Evolutionary conservation across 2,113 vertebrate species (phyloP).

Genomic region (Gorsachius goisagi): DNA sequence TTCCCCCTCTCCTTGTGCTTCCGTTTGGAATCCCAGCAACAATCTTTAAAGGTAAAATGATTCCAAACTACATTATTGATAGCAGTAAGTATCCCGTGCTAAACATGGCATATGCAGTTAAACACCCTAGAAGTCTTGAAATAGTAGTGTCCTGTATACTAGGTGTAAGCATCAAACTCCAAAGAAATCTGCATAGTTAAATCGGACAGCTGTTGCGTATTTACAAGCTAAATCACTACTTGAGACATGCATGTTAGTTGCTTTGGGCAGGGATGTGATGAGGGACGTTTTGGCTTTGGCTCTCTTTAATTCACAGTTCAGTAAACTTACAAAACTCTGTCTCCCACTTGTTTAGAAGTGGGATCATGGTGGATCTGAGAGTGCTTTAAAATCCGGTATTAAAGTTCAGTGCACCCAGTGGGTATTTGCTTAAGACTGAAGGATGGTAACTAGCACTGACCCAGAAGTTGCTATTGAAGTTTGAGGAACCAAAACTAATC

Average conservation of each 20-base stretch:
- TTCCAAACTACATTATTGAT: conserved; percentile 87
- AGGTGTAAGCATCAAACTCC: not conserved
- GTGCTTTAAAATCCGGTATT: not conserved
- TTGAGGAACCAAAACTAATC: not conserved
- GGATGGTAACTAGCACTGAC: not conserved
- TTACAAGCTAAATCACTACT: not conserved
- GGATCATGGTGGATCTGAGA: not conserved
- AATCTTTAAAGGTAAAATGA: conserved; percentile 91
- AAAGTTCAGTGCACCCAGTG: rapidly evolving
- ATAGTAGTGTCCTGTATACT: not conserved
- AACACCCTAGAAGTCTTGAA: not conserved
- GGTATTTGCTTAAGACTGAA: not conserved
- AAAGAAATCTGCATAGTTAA: not conserved
- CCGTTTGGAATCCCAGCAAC: conserved; percentile 81
- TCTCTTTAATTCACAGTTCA: not conserved
- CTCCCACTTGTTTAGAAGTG: not conserved
- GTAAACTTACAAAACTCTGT: not conserved
- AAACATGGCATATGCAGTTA: not conserved
- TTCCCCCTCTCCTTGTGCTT: conserved; percentile 67
- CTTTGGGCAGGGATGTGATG: not conserved
- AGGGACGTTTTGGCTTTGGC: not conserved
- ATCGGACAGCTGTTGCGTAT: not conserved
- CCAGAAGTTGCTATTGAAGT: not conserved
- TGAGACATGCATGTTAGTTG: not conserved
- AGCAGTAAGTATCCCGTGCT: conserved; percentile 85